phyloP scores from a whole-genome alignment of 2,888 invertebrate species.

The Temnothorax unifasciatus region DNA sequence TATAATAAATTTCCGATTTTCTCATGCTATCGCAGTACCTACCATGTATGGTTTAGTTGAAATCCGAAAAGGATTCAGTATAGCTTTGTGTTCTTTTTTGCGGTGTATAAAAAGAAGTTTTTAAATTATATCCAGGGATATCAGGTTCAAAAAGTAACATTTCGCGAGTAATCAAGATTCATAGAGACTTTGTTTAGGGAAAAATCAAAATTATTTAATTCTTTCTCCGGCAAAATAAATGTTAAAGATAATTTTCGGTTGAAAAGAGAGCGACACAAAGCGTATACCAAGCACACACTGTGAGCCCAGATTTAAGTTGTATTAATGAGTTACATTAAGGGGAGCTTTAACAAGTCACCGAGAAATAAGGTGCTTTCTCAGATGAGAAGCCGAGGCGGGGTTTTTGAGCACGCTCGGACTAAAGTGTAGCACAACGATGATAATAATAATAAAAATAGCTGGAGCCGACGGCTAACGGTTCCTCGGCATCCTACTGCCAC shows the following conservation, averaged over 20 bases:
- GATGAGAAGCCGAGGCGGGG: constrained; percentile 3
- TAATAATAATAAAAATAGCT: constrained; percentile 82
- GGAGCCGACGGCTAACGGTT: constrained; percentile 83
- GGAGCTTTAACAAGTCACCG: constrained; percentile 3
- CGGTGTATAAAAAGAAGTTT: neutral
- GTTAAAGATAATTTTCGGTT: neutral
- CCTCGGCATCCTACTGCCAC: constrained; percentile 85
- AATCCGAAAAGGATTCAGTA: neutral
- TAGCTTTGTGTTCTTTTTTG: neutral
- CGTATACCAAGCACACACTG: neutral
- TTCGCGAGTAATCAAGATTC: neutral
- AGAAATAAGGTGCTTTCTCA: constrained; percentile 18
- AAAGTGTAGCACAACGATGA: constrained; percentile 69
- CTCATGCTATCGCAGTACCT: neutral
- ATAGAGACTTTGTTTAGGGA: neutral
- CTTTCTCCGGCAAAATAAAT: neutral
- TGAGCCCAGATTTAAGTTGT: neutral
- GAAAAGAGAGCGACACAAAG: neutral
- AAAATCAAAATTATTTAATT: neutral
- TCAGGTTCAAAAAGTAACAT: neutral
- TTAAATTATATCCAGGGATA: neutral
- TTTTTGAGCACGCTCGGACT: constrained; percentile 59
- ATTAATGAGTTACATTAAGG: constrained; percentile 12
- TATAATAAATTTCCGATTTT: neutral
- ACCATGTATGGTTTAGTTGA: neutral